Evolutionary conservation across 2,797 vertebrate genomes (phyloP).

Genomic region (Jordanella pulchra): DNA sequence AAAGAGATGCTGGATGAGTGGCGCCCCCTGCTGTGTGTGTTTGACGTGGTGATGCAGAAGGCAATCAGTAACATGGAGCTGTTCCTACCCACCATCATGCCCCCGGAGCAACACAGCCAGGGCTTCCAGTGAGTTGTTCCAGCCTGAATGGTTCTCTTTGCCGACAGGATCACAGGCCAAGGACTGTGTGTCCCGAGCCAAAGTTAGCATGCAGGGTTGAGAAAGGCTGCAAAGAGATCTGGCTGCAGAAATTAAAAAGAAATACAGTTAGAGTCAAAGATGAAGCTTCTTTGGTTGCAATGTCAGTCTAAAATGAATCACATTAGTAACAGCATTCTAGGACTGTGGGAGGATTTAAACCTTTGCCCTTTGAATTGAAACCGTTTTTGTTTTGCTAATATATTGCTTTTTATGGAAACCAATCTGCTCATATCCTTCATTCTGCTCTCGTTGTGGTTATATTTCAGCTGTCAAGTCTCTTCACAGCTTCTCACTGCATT

Average conservation of each 20-base stretch:
- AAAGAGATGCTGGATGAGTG: slow-evolving; percentile 96
- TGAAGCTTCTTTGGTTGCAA: slow-evolving; percentile 11
- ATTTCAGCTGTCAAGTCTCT: slow-evolving; percentile 37
- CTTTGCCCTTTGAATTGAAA: slow-evolving; percentile 25
- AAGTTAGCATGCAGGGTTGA: slow-evolving; percentile 27
- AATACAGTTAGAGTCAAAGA: not conserved
- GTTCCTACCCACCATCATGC: slow-evolving; percentile 95
- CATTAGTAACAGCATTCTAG: slow-evolving; percentile 17
- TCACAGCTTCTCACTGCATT: slow-evolving; percentile 42
- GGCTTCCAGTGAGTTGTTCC: slow-evolving; percentile 88
- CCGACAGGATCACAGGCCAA: slow-evolving; percentile 15
- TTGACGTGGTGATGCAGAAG: slow-evolving; percentile 97
- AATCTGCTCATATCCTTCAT: slow-evolving; percentile 11
- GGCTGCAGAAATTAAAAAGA: not conserved
- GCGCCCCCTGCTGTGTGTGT: slow-evolving; percentile 95
- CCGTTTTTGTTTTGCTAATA: slow-evolving; percentile 27
- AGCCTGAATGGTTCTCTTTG: slow-evolving; percentile 16
- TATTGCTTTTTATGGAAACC: slow-evolving; percentile 41
- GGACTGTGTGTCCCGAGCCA: slow-evolving; percentile 25
- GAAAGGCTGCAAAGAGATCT: not conserved
- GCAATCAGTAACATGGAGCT: slow-evolving; percentile 95
- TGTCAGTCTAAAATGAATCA: slow-evolving; percentile 6
- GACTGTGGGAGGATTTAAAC: slow-evolving; percentile 14
- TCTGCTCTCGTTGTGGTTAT: slow-evolving; percentile 7
- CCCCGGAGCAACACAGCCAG: slow-evolving; percentile 89